Evolutionary conservation across 2,888 invertebrate genomes (phyloP), one percentile per base, ranked within the genome.

Genomic region (Elgonia sp.): DNA sequence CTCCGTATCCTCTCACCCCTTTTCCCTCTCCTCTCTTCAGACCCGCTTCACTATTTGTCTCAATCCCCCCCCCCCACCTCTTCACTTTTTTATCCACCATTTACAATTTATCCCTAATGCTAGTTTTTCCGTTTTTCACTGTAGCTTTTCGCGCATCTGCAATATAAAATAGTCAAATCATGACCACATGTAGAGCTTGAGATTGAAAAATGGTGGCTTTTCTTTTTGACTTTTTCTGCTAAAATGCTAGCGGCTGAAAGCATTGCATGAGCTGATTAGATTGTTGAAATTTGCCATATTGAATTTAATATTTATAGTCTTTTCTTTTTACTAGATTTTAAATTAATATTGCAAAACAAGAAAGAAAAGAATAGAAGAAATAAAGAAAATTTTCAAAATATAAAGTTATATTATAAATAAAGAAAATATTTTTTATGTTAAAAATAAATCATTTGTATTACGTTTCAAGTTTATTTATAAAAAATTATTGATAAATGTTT

Each of bases 1-100:
- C 67, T 55, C 79, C 39, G 20, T 65, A n/a, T 69, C 70, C 69
- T 39, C 14, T 63, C 39, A 40, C 18, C 67, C 29, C 20, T 50
- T 50, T 10, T 18, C 72, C 21, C n/a, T n/a, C n/a, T n/a, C n/a
- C n/a, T n/a, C 29, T 5, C 5, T 29, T 29, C 1, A 29, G 29
- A 29, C 29, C 29, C 69, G 55, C 55, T 39, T 55, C 40, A 50
- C n/a, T 42, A 62, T 37, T 62, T 76, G 62, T 21, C 62, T 76
- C n/a, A 46, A 63, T 10, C 62, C 14, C 7, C 14, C 67, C 5
- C 20, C 12, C 39, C 39, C 5, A 5, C 40, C 40, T n/a, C n/a
- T 18, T 55, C 7, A 14, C 7, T 10, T 46, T 46, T 46, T 57
- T 20, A 57, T 29, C 29, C 29, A 29, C 37, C 37, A 14, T n/a